Conservation (phyloP, 2,113 vertebrate species). For the Miniopterus natalensis region DNA sequence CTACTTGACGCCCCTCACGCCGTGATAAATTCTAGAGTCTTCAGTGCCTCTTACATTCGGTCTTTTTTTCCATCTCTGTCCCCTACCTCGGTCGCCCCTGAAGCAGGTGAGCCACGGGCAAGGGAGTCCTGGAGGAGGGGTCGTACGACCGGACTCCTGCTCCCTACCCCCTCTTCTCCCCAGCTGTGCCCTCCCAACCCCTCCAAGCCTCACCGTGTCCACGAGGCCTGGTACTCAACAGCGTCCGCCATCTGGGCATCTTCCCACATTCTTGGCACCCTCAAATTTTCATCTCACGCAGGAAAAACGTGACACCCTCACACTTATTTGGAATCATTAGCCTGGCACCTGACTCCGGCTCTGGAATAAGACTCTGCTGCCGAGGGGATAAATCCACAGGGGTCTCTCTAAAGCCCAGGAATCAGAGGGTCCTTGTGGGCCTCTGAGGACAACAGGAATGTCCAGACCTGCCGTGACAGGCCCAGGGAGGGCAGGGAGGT, state of each 20-base stretch:
- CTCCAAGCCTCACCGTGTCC: neutral
- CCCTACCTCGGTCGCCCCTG: accelerated
- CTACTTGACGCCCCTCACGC: neutral
- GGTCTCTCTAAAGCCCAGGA: neutral
- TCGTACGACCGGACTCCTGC: neutral
- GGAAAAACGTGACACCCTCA: neutral
- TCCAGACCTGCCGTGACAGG: accelerated
- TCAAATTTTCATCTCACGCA: neutral
- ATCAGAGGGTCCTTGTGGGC: accelerated
- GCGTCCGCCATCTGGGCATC: neutral
- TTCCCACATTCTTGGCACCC: neutral
- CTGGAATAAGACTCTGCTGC: neutral
- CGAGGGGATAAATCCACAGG: accelerated
- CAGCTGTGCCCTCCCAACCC: neutral
- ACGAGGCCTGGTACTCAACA: neutral
- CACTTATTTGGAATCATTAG: neutral
- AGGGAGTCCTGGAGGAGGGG: neutral
- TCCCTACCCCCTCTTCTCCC: too few relatives aligned
- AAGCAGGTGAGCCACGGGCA: too few relatives aligned
- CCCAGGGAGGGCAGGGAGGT: accelerated
- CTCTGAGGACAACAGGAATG: neutral
- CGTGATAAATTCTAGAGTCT: neutral
- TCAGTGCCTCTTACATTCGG: neutral
- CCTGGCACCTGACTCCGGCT: neutral
- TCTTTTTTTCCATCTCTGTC: neutral